Percentiles rank a stretch among this genome's conserved stretches.
Conservation (phyloP, 2,797 vertebrate genomes). For the Gadopsis marmoratus region DNA sequence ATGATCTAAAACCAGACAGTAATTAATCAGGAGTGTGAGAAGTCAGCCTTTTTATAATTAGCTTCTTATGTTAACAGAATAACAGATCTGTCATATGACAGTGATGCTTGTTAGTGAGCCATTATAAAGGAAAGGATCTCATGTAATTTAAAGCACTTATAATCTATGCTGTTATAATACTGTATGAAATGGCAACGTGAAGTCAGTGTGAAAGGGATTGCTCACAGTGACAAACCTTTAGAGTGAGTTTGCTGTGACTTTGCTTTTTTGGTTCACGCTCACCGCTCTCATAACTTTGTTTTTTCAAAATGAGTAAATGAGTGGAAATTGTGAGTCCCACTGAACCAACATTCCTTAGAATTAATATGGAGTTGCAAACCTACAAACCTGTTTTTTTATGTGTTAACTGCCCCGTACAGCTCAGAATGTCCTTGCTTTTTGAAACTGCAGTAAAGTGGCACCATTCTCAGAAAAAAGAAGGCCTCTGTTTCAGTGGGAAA, state of each 20-base stretch:
- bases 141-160: background rate
- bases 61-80: background rate
- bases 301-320: no score
- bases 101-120: conserved; percentile 3
- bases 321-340: background rate
- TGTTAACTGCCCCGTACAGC: background rate
- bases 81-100: conserved; percentile 9
- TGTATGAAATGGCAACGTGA: background rate
- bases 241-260: background rate
- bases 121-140: background rate
- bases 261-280: no score
- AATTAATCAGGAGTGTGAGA: conserved; percentile 32
- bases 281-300: no score
- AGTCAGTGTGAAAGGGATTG: background rate
- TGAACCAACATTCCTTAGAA: background rate
- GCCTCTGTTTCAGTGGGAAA: background rate
- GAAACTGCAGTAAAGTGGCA: background rate
- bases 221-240: background rate
- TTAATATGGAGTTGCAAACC: background rate
- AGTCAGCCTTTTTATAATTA: conserved; percentile 8
- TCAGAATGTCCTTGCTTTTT: background rate
- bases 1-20: background rate
- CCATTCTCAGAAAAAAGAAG: background rate
- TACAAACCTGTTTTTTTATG: background rate
- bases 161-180: background rate